These are phyloP conservation scores for Acheta domesticus DNA, from an alignment of 2,888 invertebrate genomes.

Conservation along the genomic window DNA sequence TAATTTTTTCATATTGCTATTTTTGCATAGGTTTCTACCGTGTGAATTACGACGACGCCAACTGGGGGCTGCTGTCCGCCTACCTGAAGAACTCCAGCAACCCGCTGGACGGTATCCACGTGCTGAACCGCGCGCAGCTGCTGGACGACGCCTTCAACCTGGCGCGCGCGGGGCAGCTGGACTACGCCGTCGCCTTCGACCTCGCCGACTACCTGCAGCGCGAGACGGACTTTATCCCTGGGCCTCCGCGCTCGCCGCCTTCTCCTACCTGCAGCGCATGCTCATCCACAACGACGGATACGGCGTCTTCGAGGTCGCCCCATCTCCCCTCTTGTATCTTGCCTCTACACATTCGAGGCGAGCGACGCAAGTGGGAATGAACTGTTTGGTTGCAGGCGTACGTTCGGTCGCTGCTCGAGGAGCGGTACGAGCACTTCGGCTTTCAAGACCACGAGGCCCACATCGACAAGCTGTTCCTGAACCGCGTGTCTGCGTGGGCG, in stretches of 20 bases:
- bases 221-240: not conserved
- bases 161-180: not conserved
- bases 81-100: conserved; percentile 44
- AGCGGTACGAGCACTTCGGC: not conserved
- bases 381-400: not conserved
- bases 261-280: not conserved
- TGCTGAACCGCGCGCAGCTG: not conserved
- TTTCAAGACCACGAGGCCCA: conserved; percentile 27
- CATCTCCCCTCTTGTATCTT: too few relatives aligned
- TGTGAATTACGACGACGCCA: conserved; percentile 59
- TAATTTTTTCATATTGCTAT: too few relatives aligned
- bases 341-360: too few relatives aligned
- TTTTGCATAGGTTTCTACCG: conserved; percentile 50
- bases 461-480: conserved; percentile 33
- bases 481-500: conserved; percentile 43
- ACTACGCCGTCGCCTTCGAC: not conserved
- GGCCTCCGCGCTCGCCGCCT: not conserved
- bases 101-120: not conserved
- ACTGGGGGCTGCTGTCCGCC: conserved; percentile 55
- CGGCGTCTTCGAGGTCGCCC: not conserved
- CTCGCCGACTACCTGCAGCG: not conserved
- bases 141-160: conserved; percentile 18
- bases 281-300: not conserved
- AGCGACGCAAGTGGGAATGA: too few relatives aligned
- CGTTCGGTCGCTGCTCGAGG: not conserved